phyloP scores from a whole-genome alignment of 2,888 invertebrate genomes.

The Drosophila rubida region DNA sequence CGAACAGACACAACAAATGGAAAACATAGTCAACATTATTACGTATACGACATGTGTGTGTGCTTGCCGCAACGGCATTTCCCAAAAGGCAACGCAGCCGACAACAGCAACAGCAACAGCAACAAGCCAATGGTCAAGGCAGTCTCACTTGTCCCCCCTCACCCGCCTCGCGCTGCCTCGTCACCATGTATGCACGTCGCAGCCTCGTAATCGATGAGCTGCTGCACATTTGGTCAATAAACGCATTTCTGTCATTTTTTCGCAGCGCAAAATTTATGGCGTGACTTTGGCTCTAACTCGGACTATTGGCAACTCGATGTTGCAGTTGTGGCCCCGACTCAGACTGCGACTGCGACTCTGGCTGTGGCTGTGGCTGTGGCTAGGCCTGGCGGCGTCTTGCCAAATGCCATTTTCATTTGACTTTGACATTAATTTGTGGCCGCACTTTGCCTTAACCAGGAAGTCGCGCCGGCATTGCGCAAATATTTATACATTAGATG shows the following conservation, averaged over 20 bases:
- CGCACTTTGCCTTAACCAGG: conserved; percentile 77
- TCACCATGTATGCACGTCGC: conserved; percentile 17
- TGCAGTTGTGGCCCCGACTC: conserved; percentile 8
- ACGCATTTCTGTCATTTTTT: conserved; percentile 81
- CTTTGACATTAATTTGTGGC: conserved; percentile 81
- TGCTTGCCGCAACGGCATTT: conserved; percentile 51
- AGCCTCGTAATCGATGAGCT: conserved; percentile 78
- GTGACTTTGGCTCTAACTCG: conserved; percentile 68
- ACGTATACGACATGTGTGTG: conserved; percentile 70
- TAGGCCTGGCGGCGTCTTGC: conserved; percentile 47
- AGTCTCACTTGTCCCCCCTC: conserved; percentile 35
- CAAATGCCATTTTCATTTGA: conserved; percentile 81
- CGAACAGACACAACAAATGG: conserved; percentile 48
- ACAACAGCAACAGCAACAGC: conserved; percentile 9
- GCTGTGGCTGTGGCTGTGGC: background rate
- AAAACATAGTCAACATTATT: conserved; percentile 55
- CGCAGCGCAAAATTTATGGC: conserved; percentile 71
- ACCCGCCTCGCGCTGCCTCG: background rate
- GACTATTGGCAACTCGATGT: conserved; percentile 29
- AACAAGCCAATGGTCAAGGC: conserved; percentile 72
- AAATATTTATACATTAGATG: conserved; percentile 64
- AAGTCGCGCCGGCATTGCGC: conserved; percentile 56
- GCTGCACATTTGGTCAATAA: conserved; percentile 79
- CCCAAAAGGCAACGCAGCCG: conserved; percentile 67
- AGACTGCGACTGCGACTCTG: conserved; percentile 5